Conservation (phyloP, 2,888 invertebrate genomes). For the Cephalotes varians region DNA sequence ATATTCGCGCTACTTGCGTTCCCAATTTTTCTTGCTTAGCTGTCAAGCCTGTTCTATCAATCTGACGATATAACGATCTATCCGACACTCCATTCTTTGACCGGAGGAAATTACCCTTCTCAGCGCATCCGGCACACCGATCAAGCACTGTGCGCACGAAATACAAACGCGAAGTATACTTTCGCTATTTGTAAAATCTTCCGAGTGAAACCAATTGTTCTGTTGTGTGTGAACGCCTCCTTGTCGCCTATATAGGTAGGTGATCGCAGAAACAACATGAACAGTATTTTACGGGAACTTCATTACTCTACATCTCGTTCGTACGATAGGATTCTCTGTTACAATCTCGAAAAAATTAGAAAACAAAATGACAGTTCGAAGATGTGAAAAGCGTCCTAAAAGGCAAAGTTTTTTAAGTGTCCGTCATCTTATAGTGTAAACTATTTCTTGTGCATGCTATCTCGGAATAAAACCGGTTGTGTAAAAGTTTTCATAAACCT, state of each 20-base stretch:
- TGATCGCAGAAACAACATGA: slow-evolving; percentile 69
- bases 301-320: slow-evolving; percentile 8
- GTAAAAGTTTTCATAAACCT: slow-evolving; percentile 39
- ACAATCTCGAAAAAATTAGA: background rate
- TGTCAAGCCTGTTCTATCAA: slow-evolving; percentile 30
- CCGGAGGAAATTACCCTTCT: slow-evolving; percentile 73
- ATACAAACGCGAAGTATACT: slow-evolving; percentile 75
- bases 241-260: slow-evolving; percentile 81
- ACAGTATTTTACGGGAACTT: slow-evolving; percentile 78
- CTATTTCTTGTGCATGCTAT: background rate
- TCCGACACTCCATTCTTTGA: slow-evolving; percentile 13
- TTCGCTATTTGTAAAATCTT: slow-evolving; percentile 81
- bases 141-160: slow-evolving; percentile 54
- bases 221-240: slow-evolving; percentile 80
- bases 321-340: background rate
- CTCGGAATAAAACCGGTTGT: background rate
- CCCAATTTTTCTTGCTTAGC: slow-evolving; percentile 13
- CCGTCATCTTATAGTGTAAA: slow-evolving; percentile 1
- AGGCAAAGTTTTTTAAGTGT: background rate
- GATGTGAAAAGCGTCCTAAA: background rate
- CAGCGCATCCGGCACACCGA: slow-evolving; percentile 84
- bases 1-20: slow-evolving; percentile 40
- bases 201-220: slow-evolving; percentile 85
- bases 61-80: slow-evolving; percentile 63
- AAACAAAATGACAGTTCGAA: slow-evolving; percentile 1